Conservation (phyloP, 1,140 invertebrate species). For the Hycleus cichorii region DNA sequence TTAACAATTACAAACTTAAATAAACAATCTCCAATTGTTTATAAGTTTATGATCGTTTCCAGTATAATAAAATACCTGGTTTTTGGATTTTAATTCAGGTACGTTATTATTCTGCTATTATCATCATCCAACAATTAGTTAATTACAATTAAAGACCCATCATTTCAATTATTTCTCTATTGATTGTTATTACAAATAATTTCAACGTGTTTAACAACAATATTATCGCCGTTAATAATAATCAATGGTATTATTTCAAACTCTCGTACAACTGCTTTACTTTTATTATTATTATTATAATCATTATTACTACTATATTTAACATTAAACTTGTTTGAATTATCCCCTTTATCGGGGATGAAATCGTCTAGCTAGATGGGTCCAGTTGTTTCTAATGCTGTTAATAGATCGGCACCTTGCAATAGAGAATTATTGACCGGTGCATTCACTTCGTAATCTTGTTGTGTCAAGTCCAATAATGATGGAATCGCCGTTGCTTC, state of each 20-base stretch:
- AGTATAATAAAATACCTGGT: too few relatives aligned
- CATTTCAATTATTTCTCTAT: constrained; percentile 3
- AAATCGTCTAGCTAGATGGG: constrained; percentile 29
- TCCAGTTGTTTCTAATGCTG: constrained; percentile 41
- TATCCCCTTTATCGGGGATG: too few relatives aligned
- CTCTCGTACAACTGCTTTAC: constrained; percentile 24
- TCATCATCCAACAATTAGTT: neutral
- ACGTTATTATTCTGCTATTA: neutral
- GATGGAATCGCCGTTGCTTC: constrained; percentile 40
- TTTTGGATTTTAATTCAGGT: neutral
- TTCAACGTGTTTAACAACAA: constrained; percentile 19
- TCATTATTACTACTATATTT: too few relatives aligned
- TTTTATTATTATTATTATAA: neutral
- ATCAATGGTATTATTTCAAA: constrained; percentile 28
- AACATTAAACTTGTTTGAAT: too few relatives aligned
- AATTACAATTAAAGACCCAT: neutral
- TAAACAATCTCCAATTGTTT: too few relatives aligned
- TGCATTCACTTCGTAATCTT: constrained; percentile 52
- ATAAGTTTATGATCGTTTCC: too few relatives aligned
- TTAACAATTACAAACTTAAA: neutral
- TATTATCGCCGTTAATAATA: constrained; percentile 18
- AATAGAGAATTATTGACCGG: constrained; percentile 43
- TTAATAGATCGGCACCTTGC: constrained; percentile 47
- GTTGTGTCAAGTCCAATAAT: constrained; percentile 45
- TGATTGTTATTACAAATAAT: constrained; percentile 12